Conservation (phyloP, 2,113 vertebrate genomes). For the Okapia johnstoni region DNA sequence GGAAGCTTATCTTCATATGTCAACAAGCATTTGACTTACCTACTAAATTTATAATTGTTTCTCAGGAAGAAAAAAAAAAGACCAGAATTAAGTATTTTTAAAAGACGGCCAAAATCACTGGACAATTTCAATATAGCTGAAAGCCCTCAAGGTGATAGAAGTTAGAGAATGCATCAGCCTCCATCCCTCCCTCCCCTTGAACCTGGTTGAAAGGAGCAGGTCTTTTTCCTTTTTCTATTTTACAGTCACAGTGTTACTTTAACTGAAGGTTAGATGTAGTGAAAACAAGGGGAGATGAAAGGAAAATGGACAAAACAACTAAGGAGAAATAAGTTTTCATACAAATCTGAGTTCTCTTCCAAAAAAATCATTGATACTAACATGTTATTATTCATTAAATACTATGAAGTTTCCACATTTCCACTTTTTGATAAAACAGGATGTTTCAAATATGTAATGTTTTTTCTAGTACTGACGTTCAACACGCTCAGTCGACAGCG, state of each 20-base stretch:
- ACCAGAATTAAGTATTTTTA: neutral
- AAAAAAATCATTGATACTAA: neutral
- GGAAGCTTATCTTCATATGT: neutral
- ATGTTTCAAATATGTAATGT: neutral
- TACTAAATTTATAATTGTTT: neutral
- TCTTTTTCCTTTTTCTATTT: neutral
- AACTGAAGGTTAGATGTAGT: neutral
- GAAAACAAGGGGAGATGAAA: neutral
- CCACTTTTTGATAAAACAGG: neutral
- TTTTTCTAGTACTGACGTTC: no score
- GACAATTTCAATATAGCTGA: neutral
- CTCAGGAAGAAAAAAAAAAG: neutral
- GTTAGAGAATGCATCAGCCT: neutral
- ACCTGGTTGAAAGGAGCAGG: neutral
- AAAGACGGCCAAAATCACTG: neutral
- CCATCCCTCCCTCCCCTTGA: neutral
- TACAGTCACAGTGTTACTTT: neutral
- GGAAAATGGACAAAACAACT: neutral
- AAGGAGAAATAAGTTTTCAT: neutral
- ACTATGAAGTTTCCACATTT: neutral
- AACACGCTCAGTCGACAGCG: neutral
- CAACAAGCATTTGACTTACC: neutral
- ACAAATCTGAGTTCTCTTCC: neutral
- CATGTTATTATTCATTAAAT: neutral
- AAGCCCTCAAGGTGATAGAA: neutral